phyloP scores from a whole-genome alignment of 2,113 vertebrate species.

The Misgurnus anguillicaudatus region DNA sequence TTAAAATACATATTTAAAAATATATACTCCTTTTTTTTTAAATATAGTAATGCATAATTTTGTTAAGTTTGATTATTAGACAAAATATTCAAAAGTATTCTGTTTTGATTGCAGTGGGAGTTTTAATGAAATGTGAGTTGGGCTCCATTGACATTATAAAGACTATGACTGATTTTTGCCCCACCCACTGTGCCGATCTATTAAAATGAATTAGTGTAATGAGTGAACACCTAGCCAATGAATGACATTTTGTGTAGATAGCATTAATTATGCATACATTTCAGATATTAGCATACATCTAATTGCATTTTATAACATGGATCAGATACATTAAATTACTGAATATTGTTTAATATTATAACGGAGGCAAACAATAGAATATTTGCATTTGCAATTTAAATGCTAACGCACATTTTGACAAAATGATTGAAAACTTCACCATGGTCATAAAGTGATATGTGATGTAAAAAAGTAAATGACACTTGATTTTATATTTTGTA shows the following conservation, averaged over 20 bases:
- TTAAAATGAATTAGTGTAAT: slow-evolving; percentile 76
- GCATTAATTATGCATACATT: slow-evolving; percentile 78
- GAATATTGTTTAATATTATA: slow-evolving; percentile 58
- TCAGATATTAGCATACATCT: slow-evolving; percentile 70
- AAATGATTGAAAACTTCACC: slow-evolving; percentile 11
- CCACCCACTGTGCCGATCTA: slow-evolving; percentile 64
- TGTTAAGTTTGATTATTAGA: slow-evolving; percentile 26
- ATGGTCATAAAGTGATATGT: too few relatives aligned
- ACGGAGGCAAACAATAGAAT: background rate
- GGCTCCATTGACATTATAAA: slow-evolving; percentile 44
- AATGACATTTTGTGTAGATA: slow-evolving; percentile 76
- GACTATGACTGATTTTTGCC: slow-evolving; percentile 27
- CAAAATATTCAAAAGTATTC: slow-evolving; percentile 38
- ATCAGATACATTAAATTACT: slow-evolving; percentile 63
- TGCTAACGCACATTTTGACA: background rate
- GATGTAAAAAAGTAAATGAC: too few relatives aligned
- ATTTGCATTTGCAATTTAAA: background rate
- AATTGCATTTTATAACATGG: slow-evolving; percentile 69
- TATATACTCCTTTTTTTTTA: background rate
- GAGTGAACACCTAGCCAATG: slow-evolving; percentile 74
- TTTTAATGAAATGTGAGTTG: slow-evolving; percentile 41
- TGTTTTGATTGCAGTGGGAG: slow-evolving; percentile 16
- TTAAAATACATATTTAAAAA: background rate
- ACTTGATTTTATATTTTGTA: background rate
- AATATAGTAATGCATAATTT: background rate